Evolutionary conservation across 1,140 invertebrate genomes (phyloP), one percentile per base, ranked within the genome.

Genomic region (Cherax destructor): DNA sequence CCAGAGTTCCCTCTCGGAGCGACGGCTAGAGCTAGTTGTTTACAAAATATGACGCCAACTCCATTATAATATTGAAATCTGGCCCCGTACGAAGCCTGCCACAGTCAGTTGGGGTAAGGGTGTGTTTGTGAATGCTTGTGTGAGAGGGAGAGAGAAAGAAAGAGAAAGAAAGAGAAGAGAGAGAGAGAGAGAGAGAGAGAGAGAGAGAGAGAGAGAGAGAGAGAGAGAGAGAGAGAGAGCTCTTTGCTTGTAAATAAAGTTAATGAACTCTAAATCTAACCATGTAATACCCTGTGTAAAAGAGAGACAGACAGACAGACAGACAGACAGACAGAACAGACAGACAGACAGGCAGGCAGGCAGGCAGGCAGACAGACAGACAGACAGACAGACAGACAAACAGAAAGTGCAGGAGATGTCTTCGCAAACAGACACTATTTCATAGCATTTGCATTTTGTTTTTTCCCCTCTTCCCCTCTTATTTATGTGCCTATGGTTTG

Each of bases 31-130:
- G 78, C 79, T 85, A 41, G 89, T 91, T 91, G 89, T 91, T 91
- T 91, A 91, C 89, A 91, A 91, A 91, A 91, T 91, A 91, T 91
- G 83, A 91, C 88, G 88, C 88, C 88, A 91, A 91, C 88, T 91
- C 88, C 88, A 91, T 91, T 91, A 91, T 91, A 91, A 91, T 91
- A 91, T 91, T 91, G 88, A 91, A 91, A 91, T 91, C 88, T 91
- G 88, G 88, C 50, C 18, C n/a, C 65, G 88, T 91, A 78, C 88
- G 88, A 91, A 79, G 72, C 88, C 47, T 24, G 18, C 83, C 87
- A 81, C 79, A 83, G 52, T 74, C 50, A 74, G 13, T 47, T 21
- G 41, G 24, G 30, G 56, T 47, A 69, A 21, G 16, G 50, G 30
- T n/a, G 80, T 10, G 80, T 41, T 7, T 24, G 79, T 76, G 41